Conservation (phyloP, 2,888 invertebrate species). For the Luffia ferchaultella region DNA sequence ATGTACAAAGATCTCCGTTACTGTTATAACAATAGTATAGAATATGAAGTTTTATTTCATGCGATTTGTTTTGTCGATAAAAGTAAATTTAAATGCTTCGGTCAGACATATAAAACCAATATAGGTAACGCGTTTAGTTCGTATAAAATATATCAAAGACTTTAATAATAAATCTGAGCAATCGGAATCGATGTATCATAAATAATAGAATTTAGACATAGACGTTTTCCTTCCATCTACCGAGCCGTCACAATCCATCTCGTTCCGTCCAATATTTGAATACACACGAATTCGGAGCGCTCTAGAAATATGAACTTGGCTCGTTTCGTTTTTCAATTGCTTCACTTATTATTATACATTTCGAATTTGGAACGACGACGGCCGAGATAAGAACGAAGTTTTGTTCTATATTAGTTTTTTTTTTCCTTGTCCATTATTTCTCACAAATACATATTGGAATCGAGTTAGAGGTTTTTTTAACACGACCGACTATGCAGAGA, state of each 20-base stretch:
- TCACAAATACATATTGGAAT: neutral
- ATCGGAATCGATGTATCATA: no score
- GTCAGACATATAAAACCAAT: no score
- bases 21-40: no score
- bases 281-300: constrained; percentile 60
- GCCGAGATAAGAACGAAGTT: constrained; percentile 36
- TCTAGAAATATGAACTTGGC: constrained; percentile 55
- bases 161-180: no score
- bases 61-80: no score
- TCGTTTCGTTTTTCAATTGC: constrained; percentile 63
- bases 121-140: no score
- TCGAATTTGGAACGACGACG: constrained; percentile 55
- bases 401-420: constrained; percentile 16
- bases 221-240: constrained; percentile 32
- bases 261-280: constrained; percentile 56
- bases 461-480: neutral
- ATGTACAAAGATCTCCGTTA: no score
- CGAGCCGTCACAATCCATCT: constrained; percentile 50
- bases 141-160: no score
- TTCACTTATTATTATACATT: constrained; percentile 62
- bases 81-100: no score
- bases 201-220: constrained; percentile 20
- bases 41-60: no score
- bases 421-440: constrained; percentile 13
- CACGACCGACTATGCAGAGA: no score